Base-by-base conservation (phyloP, 92 coral and sea anemone species). In the Pocillopora grandis region DNA sequence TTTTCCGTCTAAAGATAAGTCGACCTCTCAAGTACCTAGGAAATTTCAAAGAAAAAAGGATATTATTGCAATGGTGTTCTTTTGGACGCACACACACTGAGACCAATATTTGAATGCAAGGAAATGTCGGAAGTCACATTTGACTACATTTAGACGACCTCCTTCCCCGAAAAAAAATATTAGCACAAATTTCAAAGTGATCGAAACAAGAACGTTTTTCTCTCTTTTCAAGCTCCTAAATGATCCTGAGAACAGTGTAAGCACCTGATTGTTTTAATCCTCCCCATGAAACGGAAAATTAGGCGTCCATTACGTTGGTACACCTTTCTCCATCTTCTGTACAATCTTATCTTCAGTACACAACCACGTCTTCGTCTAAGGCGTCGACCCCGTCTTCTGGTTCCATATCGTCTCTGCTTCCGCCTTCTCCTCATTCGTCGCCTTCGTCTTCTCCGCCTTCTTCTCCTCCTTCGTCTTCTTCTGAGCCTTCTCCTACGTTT, bases 401-500 rank as follows among this genome's bases (percentile, higher is more conserved):
- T 67, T 48, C 71, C n/a, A 17, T 60, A 73, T 33, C 67, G 71
- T 72, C 63, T 82, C 37, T 37, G 49, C 23, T 73, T 9, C n/a
- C 33, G 61, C 73, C 79, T 62, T 48, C 63, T 64, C 37, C 79
- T 65, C 23, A 80, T 74, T 11, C 58, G 48, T 72, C 74, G 73
- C 23, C 86, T 79, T 13, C 86, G 73, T 33, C 57, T 64, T 56
- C 80, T 75, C 27, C 86, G 80, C 17, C 73, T 75, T 74, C 86
- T 73, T 64, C 31, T 64, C 63, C 64, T 74, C 74, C 62, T 74
- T 14, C 23, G 55, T 48, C 79, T 59, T 58, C 86, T 73, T 31
- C 73, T 83, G 49, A 9, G 13, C 52, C 72, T 62, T 36, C 66
- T 56, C 72, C 86, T 63, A 60, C 80, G 79, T 66, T 20, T 83